Conservation (phyloP, 2,113 vertebrate genomes). For the Pantherophis guttatus region DNA sequence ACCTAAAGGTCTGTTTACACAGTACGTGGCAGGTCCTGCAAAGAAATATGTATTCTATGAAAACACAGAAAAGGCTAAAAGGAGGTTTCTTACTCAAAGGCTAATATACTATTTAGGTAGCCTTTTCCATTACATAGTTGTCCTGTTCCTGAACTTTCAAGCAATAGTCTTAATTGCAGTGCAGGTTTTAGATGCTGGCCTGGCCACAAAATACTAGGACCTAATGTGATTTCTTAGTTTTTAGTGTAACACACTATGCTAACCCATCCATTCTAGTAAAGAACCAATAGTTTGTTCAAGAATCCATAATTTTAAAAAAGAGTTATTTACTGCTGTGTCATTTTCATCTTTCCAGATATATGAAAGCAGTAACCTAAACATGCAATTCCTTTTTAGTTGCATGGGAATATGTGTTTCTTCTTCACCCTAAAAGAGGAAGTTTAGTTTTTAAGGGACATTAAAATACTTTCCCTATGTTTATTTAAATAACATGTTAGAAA, state of each 20-base stretch:
- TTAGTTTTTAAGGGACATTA: neutral
- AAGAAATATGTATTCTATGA: slow-evolving; percentile 32
- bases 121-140: slow-evolving; percentile 15
- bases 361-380: neutral
- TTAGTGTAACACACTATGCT: neutral
- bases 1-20: slow-evolving; percentile 29
- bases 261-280: neutral
- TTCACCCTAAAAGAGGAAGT: neutral
- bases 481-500: neutral
- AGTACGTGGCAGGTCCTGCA: slow-evolving; percentile 23
- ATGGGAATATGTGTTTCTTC: neutral
- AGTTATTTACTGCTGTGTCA: neutral
- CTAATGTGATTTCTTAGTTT: neutral
- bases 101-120: slow-evolving; percentile 19
- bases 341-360: neutral
- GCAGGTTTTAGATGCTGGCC: neutral
- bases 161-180: neutral
- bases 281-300: neutral
- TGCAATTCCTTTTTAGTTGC: neutral
- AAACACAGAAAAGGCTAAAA: slow-evolving; percentile 32
- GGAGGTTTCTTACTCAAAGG: slow-evolving; percentile 24
- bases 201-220: neutral
- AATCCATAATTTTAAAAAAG: neutral
- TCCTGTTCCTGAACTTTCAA: slow-evolving; percentile 18
- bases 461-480: neutral